Conservation (phyloP, 37 sponge, comb jelly and placozoan species). For the Ephydatia muelleri region DNA sequence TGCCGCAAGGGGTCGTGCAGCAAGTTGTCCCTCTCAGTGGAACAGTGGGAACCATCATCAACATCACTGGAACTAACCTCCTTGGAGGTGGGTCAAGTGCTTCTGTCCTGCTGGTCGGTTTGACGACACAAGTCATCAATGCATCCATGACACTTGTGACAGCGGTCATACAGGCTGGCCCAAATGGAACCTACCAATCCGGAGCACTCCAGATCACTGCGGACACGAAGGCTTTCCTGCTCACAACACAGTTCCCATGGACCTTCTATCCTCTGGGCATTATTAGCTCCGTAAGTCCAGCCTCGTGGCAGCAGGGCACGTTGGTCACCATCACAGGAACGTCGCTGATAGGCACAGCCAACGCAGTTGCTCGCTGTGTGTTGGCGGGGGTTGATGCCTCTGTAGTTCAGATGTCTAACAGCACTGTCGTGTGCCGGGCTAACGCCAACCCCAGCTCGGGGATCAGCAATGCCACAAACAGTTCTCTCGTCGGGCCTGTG, state of each 20-base stretch:
- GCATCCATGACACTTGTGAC: background rate
- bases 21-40: conserved; percentile 17
- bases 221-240: conserved; percentile 47
- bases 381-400: conserved; percentile 47
- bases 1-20: conserved; percentile 14
- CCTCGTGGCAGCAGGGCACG: conserved; percentile 60
- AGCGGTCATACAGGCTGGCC: no score
- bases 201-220: conserved; percentile 41
- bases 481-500: conserved; percentile 18
- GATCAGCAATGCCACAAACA: no score
- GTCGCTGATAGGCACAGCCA: conserved; percentile 41
- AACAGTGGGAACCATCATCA: conserved; percentile 15
- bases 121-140: conserved; percentile 14
- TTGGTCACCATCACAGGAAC: conserved; percentile 48
- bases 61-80: conserved; percentile 26
- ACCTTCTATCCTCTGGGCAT: conserved; percentile 39
- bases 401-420: conserved; percentile 13
- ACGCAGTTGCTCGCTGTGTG: conserved; percentile 3
- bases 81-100: conserved; percentile 44
- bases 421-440: conserved; percentile 25
- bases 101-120: conserved; percentile 36
- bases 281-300: conserved; percentile 45
- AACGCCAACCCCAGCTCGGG: conserved; percentile 9
- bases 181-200: background rate
- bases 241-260: conserved; percentile 14